A percentile compares a stretch with the other conserved stretches of the same genome.
Conservation (phyloP, 2,888 invertebrate species). For the Aphodius sticticus region DNA sequence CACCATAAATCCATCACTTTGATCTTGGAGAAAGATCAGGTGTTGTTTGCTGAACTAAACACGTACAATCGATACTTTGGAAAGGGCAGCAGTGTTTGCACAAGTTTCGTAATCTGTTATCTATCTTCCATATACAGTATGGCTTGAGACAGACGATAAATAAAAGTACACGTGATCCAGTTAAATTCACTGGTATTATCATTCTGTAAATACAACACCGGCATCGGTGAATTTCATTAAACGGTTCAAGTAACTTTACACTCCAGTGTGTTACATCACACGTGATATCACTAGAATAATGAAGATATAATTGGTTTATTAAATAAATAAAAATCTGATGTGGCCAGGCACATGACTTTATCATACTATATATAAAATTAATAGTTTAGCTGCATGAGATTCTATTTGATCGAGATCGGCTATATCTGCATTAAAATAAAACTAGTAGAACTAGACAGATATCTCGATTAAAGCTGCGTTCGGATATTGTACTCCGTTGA, state of each 20-base stretch:
- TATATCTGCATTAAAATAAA: too few relatives aligned
- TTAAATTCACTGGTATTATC: not conserved
- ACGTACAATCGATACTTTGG: not conserved
- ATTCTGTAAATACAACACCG: not conserved
- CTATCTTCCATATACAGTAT: not conserved
- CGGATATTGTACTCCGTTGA: too few relatives aligned
- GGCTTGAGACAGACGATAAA: not conserved
- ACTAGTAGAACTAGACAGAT: too few relatives aligned
- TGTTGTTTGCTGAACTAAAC: not conserved
- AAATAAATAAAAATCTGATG: not conserved
- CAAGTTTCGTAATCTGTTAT: not conserved
- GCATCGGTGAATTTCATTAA: not conserved
- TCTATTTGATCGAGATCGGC: too few relatives aligned
- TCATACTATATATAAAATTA: too few relatives aligned
- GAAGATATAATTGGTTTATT: not conserved
- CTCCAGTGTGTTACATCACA: not conserved
- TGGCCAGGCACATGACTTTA: too few relatives aligned
- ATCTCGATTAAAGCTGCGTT: too few relatives aligned
- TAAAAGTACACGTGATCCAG: not conserved
- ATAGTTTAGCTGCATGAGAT: too few relatives aligned
- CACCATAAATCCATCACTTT: not conserved
- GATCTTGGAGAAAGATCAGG: not conserved
- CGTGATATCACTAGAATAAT: not conserved
- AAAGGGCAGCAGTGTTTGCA: not conserved
- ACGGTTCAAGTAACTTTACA: not conserved